Percentiles rank a stretch among this genome's conserved stretches.
These are phyloP conservation scores for Lapara coniferarum DNA, from an alignment of 2,888 invertebrate genomes.

Conservation along the genomic window DNA sequence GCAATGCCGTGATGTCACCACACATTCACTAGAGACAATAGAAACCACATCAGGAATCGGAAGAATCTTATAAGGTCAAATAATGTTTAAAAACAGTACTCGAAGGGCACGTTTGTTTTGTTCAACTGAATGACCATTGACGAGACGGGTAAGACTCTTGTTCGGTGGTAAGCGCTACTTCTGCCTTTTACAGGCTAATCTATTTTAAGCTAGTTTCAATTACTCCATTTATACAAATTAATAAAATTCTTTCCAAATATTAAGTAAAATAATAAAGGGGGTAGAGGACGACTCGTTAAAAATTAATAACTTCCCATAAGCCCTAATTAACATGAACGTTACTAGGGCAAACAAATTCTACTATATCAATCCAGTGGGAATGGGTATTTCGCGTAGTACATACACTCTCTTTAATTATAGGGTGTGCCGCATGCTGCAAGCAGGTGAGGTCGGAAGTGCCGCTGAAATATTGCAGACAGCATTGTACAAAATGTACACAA, in stretches of 20 bases:
- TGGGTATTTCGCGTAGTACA: background rate
- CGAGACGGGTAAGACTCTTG: background rate
- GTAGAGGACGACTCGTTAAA: no score
- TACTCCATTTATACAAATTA: no score
- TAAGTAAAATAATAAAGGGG: no score
- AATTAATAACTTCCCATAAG: no score
- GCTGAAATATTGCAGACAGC: conserved; percentile 11
- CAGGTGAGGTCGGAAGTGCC: conserved; percentile 5
- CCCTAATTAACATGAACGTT: background rate
- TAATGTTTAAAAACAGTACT: conserved; percentile 27
- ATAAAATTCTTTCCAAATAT: no score
- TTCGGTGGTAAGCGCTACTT: no score
- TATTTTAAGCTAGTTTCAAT: no score
- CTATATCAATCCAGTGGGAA: background rate
- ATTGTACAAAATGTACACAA: conserved; percentile 3
- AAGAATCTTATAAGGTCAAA: conserved; percentile 35
- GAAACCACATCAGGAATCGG: conserved; percentile 44
- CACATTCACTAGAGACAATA: conserved; percentile 45
- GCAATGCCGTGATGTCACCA: conserved; percentile 37
- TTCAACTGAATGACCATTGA: background rate
- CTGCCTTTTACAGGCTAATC: no score
- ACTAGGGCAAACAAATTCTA: background rate
- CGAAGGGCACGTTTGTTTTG: background rate
- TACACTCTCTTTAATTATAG: conserved; percentile 13
- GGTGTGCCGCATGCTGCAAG: conserved; percentile 14